A percentile compares a stretch with the other conserved stretches of the same genome.
Conservation (phyloP, 2,797 vertebrate species). For the Cirrhinus molitorella region DNA sequence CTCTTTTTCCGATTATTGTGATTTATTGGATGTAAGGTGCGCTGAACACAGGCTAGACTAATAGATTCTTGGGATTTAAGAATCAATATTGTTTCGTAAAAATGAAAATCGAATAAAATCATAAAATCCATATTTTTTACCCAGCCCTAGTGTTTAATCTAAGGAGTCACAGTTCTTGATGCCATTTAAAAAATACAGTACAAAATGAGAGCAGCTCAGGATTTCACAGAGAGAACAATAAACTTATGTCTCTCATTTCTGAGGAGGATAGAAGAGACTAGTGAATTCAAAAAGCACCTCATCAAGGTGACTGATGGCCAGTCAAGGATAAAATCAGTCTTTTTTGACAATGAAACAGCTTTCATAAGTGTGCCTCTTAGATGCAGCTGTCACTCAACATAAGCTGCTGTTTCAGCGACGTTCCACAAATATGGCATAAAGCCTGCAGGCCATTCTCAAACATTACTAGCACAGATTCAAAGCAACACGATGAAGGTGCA, state of each 20-base stretch:
- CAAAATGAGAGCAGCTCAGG: not conserved
- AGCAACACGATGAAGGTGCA: slow-evolving; percentile 8
- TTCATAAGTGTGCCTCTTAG: slow-evolving; percentile 21
- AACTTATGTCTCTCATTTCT: slow-evolving; percentile 1
- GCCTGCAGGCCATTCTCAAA: slow-evolving; percentile 39
- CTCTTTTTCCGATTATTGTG: no score
- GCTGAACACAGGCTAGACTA: no score
- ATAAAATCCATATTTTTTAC: no score
- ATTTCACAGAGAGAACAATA: slow-evolving; percentile 4
- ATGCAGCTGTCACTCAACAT: slow-evolving; percentile 22
- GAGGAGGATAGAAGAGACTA: slow-evolving; percentile 13
- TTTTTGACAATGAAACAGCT: slow-evolving; percentile 15
- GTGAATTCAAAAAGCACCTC: slow-evolving; percentile 24
- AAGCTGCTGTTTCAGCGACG: slow-evolving; percentile 15
- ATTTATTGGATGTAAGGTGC: no score
- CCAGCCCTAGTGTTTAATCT: not conserved
- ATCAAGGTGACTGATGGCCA: slow-evolving; percentile 49
- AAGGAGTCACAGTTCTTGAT: not conserved
- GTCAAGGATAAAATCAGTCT: slow-evolving; percentile 27
- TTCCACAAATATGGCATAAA: slow-evolving; percentile 16
- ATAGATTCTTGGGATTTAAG: no score
- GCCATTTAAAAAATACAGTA: not conserved
- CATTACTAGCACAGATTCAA: slow-evolving; percentile 13
- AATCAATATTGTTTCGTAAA: no score
- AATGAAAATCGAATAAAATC: no score